A percentile compares a stretch with the other conserved stretches of the same genome.
Evolutionary conservation across 2,888 invertebrate species (phyloP).

Genomic region (Athalia cordata): DNA sequence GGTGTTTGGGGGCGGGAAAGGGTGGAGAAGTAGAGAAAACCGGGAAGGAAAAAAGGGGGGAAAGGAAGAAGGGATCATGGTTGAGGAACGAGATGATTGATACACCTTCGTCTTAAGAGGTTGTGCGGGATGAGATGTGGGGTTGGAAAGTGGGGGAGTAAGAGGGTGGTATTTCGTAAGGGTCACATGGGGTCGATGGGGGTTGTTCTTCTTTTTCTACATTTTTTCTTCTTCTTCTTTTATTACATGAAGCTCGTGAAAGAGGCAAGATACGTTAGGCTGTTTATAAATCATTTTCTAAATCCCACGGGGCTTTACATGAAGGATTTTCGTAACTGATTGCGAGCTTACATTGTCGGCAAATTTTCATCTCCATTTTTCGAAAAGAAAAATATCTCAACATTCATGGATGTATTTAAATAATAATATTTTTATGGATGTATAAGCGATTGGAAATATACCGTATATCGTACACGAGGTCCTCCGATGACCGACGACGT

Average conservation of each 20-base stretch:
- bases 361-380: conserved; percentile 29
- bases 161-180: conserved; percentile 9
- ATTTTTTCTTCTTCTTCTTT: no score
- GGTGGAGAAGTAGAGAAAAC: no score
- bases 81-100: conserved; percentile 31
- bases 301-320: conserved; percentile 38
- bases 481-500: background rate
- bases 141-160: conserved; percentile 1
- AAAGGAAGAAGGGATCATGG: background rate
- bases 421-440: background rate
- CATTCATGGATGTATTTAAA: no score
- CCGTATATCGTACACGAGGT: background rate
- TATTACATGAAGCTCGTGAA: no score
- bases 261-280: conserved; percentile 19
- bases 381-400: background rate
- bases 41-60: no score
- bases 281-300: conserved; percentile 42
- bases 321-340: conserved; percentile 41
- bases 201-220: background rate
- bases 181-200: conserved; percentile 38
- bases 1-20: background rate
- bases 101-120: conserved; percentile 42
- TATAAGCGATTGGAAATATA: conserved; percentile 2
- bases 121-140: conserved; percentile 34
- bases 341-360: conserved; percentile 41